A percentile compares a stretch with the other conserved stretches of the same genome.
Evolutionary conservation across 2,797 vertebrate species (phyloP).

Genomic region (Hydrophis major): DNA sequence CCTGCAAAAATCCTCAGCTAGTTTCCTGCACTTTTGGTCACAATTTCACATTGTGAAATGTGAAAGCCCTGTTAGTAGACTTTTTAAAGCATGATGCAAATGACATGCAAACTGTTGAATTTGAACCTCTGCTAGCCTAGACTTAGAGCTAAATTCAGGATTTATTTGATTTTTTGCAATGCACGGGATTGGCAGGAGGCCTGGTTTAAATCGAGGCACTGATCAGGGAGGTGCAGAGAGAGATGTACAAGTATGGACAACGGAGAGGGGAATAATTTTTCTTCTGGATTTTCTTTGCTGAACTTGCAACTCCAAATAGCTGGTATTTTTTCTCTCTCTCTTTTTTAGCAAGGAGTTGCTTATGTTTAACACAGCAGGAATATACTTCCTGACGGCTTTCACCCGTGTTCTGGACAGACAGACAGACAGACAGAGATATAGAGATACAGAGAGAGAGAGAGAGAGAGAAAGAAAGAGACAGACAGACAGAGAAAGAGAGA

Average conservation of each 20-base stretch:
- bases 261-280: neutral
- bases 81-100: neutral
- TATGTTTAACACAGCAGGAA: too few species aligned
- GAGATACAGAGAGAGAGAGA: too few species aligned
- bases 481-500: fast-evolving
- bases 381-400: too few species aligned
- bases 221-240: too few species aligned
- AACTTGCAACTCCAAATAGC: neutral
- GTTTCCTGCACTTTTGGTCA: neutral
- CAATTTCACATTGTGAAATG: neutral
- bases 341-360: too few species aligned
- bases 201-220: neutral
- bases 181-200: neutral
- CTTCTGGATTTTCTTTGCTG: neutral
- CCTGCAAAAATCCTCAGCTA: neutral
- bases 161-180: neutral
- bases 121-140: neutral
- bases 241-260: neutral
- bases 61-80: neutral
- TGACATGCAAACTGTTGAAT: neutral
- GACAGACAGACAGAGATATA: too few species aligned
- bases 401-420: too few species aligned
- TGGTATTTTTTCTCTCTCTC: neutral
- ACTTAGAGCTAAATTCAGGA: neutral
- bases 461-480: too few species aligned